Conservation (phyloP, 2,797 vertebrate species). For the Ciconia nigra region DNA sequence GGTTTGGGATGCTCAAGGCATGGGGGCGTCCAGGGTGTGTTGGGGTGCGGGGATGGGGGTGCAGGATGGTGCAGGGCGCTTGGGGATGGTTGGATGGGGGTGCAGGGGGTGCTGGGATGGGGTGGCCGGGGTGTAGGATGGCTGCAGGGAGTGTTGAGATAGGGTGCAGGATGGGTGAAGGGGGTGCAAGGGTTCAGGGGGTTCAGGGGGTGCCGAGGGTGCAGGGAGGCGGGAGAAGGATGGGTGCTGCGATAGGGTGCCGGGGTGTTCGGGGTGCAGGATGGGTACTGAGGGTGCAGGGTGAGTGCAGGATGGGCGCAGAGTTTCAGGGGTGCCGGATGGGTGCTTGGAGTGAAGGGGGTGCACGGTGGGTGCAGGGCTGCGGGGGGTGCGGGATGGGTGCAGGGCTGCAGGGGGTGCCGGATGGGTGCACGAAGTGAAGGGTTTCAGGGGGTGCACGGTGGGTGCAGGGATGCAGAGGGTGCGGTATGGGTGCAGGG, state of each 20-base stretch:
- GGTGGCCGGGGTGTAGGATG: fast-evolving
- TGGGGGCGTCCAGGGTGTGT: background rate
- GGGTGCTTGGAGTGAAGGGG: too few species aligned
- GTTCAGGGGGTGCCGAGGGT: too few species aligned
- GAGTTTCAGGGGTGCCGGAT: too few species aligned
- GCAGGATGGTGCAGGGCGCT: background rate
- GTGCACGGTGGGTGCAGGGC: too few species aligned
- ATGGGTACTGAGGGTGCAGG: background rate
- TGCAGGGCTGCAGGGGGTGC: too few species aligned
- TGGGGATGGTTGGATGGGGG: background rate
- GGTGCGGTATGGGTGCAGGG: too few species aligned
- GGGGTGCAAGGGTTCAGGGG: too few species aligned
- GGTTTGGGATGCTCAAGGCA: background rate
- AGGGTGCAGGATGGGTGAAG: background rate
- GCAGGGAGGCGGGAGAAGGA: background rate
- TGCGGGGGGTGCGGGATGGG: too few species aligned
- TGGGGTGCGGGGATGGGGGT: background rate
- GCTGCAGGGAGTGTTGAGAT: background rate
- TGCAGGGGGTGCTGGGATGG: background rate
- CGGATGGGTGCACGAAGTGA: background rate
- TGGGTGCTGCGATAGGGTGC: background rate
- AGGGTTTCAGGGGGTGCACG: too few species aligned
- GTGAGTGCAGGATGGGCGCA: too few species aligned
- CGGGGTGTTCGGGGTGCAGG: too few species aligned
- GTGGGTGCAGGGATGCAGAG: too few species aligned